Evolutionary conservation across 2,888 invertebrate genomes (phyloP).

Genomic region (Drosophila demipolita): DNA sequence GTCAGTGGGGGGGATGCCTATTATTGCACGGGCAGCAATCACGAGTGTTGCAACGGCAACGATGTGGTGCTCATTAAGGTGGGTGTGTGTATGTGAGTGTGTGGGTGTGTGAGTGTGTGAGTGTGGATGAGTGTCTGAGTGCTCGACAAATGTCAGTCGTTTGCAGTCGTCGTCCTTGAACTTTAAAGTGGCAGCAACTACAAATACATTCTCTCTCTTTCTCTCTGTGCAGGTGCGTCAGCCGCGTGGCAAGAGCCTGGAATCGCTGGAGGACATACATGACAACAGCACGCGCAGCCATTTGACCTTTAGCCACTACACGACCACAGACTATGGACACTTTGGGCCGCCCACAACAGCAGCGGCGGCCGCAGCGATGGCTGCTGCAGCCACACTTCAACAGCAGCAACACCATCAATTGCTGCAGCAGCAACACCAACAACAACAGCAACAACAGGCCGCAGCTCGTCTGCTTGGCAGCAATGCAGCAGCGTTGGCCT

Average conservation of each 20-base stretch:
- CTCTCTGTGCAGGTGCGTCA: slow-evolving; percentile 88
- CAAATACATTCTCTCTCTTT: slow-evolving; percentile 15
- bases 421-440: slow-evolving; percentile 46
- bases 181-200: slow-evolving; percentile 48
- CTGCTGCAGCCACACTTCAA: slow-evolving; percentile 61
- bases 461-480: slow-evolving; percentile 76
- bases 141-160: slow-evolving; percentile 40
- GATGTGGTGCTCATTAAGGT: slow-evolving; percentile 85
- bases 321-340: slow-evolving; percentile 84
- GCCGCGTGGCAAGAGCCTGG: slow-evolving; percentile 93
- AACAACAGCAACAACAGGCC: slow-evolving; percentile 59
- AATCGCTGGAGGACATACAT: slow-evolving; percentile 92
- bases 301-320: slow-evolving; percentile 85
- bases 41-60: slow-evolving; percentile 84
- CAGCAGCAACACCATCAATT: slow-evolving; percentile 46
- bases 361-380: slow-evolving; percentile 59
- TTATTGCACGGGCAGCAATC: slow-evolving; percentile 84
- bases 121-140: slow-evolving; percentile 1
- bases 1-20: slow-evolving; percentile 74
- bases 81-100: slow-evolving; percentile 49
- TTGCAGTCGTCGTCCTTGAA: slow-evolving; percentile 60
- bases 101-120: neutral
- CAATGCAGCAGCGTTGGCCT: slow-evolving; percentile 85
- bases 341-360: slow-evolving; percentile 81
- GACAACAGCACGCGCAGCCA: slow-evolving; percentile 86